Conservation (phyloP, 1,140 invertebrate species). For the Neelides sp. region DNA sequence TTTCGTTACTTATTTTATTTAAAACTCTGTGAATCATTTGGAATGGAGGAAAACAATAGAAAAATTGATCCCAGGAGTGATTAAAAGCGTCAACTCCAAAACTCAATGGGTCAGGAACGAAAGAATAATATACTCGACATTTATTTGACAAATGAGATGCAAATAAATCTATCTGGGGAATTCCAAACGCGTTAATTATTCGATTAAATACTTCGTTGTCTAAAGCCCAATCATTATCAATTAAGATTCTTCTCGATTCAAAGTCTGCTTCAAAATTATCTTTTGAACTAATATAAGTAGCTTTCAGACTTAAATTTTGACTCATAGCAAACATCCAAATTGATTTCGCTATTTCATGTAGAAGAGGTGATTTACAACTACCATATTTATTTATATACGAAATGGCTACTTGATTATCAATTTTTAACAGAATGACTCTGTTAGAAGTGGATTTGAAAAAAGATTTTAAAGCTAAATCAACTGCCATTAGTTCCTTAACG, state of each 20-base stretch:
- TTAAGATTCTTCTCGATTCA: not conserved
- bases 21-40: not conserved
- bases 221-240: conserved; percentile 2
- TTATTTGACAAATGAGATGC: conserved; percentile 2
- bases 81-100: conserved; percentile 8
- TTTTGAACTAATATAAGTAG: not conserved
- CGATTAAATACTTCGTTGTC: not conserved
- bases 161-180: conserved; percentile 9
- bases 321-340: conserved; percentile 11
- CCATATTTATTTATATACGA: conserved; percentile 17
- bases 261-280: not conserved
- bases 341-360: conserved; percentile 5
- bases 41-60: conserved; percentile 15
- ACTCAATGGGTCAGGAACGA: not conserved
- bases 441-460: not conserved
- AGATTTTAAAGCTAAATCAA: conserved; percentile 1
- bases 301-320: not conserved
- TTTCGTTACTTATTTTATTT: conserved; percentile 6
- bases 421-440: not conserved
- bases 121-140: not conserved
- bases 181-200: not conserved
- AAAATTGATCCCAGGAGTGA: not conserved
- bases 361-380: conserved; percentile 2
- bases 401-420: conserved; percentile 12
- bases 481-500: conserved; percentile 15